These are phyloP conservation scores for Phycodurus eques DNA, from an alignment of 2,113 vertebrate species.

Conservation along the genomic window DNA sequence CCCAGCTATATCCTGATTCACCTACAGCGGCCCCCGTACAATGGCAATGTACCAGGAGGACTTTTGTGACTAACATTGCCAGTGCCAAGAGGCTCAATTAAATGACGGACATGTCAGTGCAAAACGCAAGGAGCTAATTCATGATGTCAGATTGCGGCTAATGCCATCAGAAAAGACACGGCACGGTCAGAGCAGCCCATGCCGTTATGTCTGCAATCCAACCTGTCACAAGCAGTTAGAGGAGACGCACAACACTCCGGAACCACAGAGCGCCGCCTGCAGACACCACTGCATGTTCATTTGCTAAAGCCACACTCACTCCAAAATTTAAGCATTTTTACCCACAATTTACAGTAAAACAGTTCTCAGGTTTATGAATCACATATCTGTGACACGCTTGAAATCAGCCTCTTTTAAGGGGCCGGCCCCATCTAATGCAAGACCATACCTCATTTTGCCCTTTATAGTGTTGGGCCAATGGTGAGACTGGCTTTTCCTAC, in stretches of 20 bases:
- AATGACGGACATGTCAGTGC: slow-evolving; percentile 53
- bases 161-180: slow-evolving; percentile 60
- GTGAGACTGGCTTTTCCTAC: too few relatives aligned
- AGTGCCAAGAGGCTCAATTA: slow-evolving; percentile 48
- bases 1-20: too few relatives aligned
- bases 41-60: slow-evolving; percentile 8
- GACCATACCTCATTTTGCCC: too few relatives aligned
- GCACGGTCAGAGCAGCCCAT: slow-evolving; percentile 47
- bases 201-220: slow-evolving; percentile 55
- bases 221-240: slow-evolving; percentile 63
- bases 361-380: too few relatives aligned
- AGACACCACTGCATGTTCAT: slow-evolving; percentile 42
- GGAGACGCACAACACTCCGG: slow-evolving; percentile 16
- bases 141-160: slow-evolving; percentile 61
- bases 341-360: too few relatives aligned
- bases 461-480: too few relatives aligned
- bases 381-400: too few relatives aligned
- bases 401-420: too few relatives aligned
- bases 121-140: slow-evolving; percentile 62
- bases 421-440: too few relatives aligned
- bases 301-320: slow-evolving; percentile 50
- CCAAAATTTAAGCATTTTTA: slow-evolving; percentile 22
- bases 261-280: slow-evolving; percentile 32
- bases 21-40: too few relatives aligned
- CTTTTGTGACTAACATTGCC: slow-evolving; percentile 35